These are phyloP conservation scores for Gallinago jamesoni DNA, from an alignment of 2,113 vertebrate species.

Conservation along the genomic window DNA sequence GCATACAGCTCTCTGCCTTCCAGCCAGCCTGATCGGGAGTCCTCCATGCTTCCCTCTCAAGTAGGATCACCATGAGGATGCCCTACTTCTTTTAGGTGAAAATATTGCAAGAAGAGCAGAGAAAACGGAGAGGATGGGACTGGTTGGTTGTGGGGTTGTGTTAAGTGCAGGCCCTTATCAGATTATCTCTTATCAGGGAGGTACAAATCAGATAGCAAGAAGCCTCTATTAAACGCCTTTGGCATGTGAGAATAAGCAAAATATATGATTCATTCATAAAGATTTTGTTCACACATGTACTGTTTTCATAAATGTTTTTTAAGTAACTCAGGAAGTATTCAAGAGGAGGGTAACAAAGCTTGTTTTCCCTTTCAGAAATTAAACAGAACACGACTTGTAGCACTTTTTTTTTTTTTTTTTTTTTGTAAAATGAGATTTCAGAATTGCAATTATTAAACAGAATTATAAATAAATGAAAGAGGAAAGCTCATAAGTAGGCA, in stretches of 20 bases:
- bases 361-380: background rate
- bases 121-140: background rate
- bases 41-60: background rate
- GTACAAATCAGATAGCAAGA: background rate
- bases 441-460: background rate
- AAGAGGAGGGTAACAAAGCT: background rate
- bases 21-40: background rate
- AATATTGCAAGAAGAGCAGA: background rate
- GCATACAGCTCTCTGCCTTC: background rate
- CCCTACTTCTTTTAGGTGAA: background rate
- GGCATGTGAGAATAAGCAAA: background rate
- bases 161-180: background rate
- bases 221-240: background rate
- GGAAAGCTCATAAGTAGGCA: background rate
- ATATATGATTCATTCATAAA: background rate
- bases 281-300: background rate
- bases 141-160: background rate
- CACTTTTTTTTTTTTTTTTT: background rate
- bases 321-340: background rate
- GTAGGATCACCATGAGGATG: background rate
- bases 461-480: background rate
- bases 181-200: background rate
- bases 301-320: background rate
- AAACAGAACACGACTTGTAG: background rate
- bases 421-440: background rate